These are phyloP conservation scores for Craseonycteris thonglongyai DNA, from an alignment of 2,113 vertebrate genomes.

Conservation along the genomic window DNA sequence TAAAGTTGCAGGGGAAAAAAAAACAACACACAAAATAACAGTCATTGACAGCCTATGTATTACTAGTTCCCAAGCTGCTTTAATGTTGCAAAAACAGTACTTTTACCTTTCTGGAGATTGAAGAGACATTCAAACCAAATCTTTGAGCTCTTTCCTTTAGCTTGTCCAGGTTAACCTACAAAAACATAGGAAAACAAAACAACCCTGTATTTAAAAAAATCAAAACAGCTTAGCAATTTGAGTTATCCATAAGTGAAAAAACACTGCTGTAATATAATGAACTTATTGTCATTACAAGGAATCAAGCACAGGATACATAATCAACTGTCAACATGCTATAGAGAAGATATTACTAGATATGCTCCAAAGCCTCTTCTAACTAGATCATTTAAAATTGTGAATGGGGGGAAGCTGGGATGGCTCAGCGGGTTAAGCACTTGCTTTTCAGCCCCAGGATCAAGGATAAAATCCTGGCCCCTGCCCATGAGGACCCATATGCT, in stretches of 20 bases:
- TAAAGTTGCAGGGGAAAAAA: neutral
- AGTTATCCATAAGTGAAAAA: neutral
- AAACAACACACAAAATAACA: neutral
- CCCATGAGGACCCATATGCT: too few relatives aligned
- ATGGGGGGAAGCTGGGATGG: too few relatives aligned
- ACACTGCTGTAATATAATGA: neutral
- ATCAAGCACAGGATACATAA: neutral
- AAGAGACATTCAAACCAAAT: slow-evolving; percentile 92
- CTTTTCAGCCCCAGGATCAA: too few relatives aligned
- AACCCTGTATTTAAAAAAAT: neutral
- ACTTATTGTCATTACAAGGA: neutral
- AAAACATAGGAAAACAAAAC: neutral
- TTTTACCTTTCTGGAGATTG: slow-evolving; percentile 91
- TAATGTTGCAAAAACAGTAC: slow-evolving; percentile 5
- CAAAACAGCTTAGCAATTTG: neutral
- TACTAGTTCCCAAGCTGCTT: neutral
- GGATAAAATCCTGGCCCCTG: too few relatives aligned
- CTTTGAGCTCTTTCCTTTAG: slow-evolving; percentile 93
- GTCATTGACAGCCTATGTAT: neutral
- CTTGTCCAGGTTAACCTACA: slow-evolving; percentile 88
- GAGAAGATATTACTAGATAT: neutral
- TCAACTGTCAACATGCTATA: neutral
- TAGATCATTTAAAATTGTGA: neutral
- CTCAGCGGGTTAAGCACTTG: too few relatives aligned
- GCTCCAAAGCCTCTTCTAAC: neutral